Percentiles rank a stretch among this genome's conserved stretches.
Conservation (phyloP, 1,140 invertebrate species). For the Drosophila baimaii region DNA sequence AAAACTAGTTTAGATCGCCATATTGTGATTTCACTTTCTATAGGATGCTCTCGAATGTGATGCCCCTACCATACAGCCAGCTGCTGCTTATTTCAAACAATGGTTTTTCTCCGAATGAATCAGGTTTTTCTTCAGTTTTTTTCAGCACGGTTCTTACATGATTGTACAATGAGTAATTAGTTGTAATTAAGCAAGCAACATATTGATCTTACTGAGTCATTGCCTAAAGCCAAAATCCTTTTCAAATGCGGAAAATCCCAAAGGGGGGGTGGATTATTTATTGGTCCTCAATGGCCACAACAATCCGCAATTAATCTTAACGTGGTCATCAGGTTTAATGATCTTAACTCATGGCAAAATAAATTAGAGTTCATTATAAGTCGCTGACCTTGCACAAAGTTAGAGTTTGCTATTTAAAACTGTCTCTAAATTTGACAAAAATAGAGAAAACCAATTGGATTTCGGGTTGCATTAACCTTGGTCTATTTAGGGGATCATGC, state of each 20-base stretch:
- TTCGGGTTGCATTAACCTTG: not conserved
- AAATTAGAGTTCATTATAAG: slow-evolving; percentile 6
- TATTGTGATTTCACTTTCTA: slow-evolving; percentile 33
- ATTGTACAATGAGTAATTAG: slow-evolving; percentile 27
- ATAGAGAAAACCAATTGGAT: not conserved
- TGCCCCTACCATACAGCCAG: not conserved
- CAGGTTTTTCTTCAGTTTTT: slow-evolving; percentile 16
- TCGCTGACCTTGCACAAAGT: not conserved
- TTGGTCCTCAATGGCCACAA: too few relatives aligned
- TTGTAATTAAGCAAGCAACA: slow-evolving; percentile 14
- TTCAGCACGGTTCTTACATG: slow-evolving; percentile 11
- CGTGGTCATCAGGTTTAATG: slow-evolving; percentile 1
- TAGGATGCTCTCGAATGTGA: slow-evolving; percentile 2
- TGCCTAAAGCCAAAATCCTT: not conserved
- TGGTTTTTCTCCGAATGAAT: slow-evolving; percentile 17
- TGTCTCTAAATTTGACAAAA: too few relatives aligned
- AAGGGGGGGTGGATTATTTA: not conserved
- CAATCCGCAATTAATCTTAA: not conserved
- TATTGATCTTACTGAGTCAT: slow-evolving; percentile 15
- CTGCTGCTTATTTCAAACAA: slow-evolving; percentile 2
- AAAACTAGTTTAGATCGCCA: slow-evolving; percentile 17
- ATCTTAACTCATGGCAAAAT: not conserved
- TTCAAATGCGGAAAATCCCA: not conserved
- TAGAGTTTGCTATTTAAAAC: not conserved
- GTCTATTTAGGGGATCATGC: not conserved